These are phyloP conservation scores for Geotrupes spiniger DNA, from an alignment of 2,888 invertebrate genomes.

Conservation along the genomic window DNA sequence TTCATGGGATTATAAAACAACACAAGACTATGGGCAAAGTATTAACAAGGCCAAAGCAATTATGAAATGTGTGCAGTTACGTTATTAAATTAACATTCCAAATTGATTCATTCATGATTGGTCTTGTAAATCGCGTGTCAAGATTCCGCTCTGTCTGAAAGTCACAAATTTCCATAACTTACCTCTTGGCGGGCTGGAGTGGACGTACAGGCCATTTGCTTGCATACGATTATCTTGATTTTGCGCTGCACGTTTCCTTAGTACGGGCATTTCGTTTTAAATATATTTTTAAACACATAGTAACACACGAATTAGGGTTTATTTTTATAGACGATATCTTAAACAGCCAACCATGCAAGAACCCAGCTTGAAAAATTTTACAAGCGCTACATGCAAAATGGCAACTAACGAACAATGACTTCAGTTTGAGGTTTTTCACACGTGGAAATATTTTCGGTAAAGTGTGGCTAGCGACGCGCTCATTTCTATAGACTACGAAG, in stretches of 20 bases:
- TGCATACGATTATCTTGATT: slow-evolving; percentile 29
- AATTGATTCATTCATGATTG: slow-evolving; percentile 10
- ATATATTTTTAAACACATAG: slow-evolving; percentile 7
- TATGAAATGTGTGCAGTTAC: no score
- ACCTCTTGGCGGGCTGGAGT: slow-evolving; percentile 65
- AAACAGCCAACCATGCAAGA: no score
- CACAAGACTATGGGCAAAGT: no score
- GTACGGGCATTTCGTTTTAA: slow-evolving; percentile 30
- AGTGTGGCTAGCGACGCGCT: no score
- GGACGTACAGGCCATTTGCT: slow-evolving; percentile 58
- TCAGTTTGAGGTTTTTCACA: background rate
- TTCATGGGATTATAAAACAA: no score
- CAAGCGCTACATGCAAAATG: no score
- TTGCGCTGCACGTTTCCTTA: slow-evolving; percentile 26
- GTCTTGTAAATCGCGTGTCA: slow-evolving; percentile 8
- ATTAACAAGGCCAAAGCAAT: no score
- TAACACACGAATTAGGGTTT: background rate
- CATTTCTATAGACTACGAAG: background rate
- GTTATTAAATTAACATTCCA: no score
- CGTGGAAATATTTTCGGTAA: background rate
- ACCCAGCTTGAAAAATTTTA: no score
- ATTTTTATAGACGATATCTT: no score
- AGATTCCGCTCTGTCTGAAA: background rate
- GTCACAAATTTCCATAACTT: slow-evolving; percentile 35
- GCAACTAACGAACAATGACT: no score